Evolutionary conservation across 2,797 vertebrate species (phyloP).

Genomic region (Masticophis lateralis): DNA sequence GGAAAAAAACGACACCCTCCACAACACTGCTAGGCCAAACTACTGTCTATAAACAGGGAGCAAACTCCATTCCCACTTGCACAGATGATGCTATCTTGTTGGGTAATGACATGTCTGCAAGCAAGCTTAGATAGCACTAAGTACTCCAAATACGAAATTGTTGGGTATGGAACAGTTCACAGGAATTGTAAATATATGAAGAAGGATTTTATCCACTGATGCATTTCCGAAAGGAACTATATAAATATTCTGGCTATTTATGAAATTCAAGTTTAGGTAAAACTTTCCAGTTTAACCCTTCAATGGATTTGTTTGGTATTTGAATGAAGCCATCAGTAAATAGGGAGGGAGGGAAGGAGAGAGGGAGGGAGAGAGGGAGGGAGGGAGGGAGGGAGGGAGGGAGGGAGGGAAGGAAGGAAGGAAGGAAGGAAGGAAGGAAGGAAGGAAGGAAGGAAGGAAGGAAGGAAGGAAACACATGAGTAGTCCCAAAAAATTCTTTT

Average conservation of each 20-base stretch:
- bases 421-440: too few species aligned
- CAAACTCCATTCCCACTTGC: neutral
- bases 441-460: too few species aligned
- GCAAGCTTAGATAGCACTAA: neutral
- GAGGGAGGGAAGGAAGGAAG: neutral
- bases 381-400: neutral
- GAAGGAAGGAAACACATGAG: too few species aligned
- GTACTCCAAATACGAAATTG: neutral
- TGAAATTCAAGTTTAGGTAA: neutral
- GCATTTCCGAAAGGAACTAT: neutral
- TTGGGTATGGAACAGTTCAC: neutral
- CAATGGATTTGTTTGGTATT: neutral
- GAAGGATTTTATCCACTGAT: neutral
- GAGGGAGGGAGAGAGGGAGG: neutral
- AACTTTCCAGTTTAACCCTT: neutral
- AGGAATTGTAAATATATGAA: neutral
- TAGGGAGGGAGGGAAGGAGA: neutral
- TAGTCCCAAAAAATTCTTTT: too few species aligned
- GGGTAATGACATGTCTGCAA: neutral
- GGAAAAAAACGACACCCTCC: rapidly evolving
- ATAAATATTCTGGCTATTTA: neutral
- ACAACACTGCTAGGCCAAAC: neutral
- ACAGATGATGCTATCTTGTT: neutral
- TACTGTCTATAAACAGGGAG: neutral
- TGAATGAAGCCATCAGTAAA: neutral